phyloP scores from a whole-genome alignment of 2,888 invertebrate genomes.

The Balanococcus diminutus region DNA sequence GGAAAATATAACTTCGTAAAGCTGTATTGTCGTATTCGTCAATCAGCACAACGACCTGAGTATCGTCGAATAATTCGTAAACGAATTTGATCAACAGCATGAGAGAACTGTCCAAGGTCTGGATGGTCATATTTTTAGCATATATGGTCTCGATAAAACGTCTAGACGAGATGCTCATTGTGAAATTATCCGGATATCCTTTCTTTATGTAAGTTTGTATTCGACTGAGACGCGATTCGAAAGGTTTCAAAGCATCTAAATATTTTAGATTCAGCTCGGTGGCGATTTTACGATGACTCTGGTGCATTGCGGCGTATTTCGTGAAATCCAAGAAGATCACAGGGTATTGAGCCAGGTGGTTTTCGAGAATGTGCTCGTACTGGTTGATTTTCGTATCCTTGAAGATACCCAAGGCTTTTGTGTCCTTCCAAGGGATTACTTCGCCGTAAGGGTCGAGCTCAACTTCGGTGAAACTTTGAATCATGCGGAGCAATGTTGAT shows the following conservation, averaged over 20 bases:
- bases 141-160: neutral
- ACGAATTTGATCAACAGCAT: neutral
- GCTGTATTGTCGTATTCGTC: conserved; percentile 10
- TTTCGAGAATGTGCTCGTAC: neutral
- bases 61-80: neutral
- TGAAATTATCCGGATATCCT: neutral
- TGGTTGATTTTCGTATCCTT: neutral
- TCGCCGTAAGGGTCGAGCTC: neutral
- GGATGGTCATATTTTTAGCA: neutral
- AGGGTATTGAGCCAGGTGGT: neutral
- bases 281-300: conserved; percentile 3
- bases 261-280: neutral
- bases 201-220: neutral
- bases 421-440: neutral
- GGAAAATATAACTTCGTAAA: neutral
- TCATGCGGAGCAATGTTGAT: neutral
- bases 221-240: neutral
- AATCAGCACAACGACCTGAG: neutral
- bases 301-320: neutral
- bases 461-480: neutral
- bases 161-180: neutral
- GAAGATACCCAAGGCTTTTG: neutral
- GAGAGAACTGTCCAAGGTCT: neutral
- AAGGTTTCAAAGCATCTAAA: neutral
- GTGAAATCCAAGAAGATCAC: neutral